Percentiles rank a stretch among this genome's conserved stretches.
Conservation (phyloP, 2,113 vertebrate genomes). For the Chlorodrepanis virens region DNA sequence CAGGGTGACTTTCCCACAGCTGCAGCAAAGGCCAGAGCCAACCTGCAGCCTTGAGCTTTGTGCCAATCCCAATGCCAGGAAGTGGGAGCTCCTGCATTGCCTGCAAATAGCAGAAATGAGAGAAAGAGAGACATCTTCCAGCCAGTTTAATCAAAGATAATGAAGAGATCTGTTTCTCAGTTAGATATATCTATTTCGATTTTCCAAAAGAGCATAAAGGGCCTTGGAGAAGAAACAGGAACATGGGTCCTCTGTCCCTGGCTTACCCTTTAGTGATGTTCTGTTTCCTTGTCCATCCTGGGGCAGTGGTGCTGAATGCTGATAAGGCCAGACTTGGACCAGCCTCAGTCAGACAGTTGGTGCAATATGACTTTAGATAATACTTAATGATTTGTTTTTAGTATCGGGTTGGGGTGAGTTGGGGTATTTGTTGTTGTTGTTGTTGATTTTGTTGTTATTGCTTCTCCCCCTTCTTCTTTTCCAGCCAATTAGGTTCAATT, state of each 20-base stretch:
- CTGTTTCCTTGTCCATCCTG: not conserved
- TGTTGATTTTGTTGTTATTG: slow-evolving; percentile 25
- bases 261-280: not conserved
- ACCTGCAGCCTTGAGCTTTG: not conserved
- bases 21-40: not conserved
- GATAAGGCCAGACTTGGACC: slow-evolving; percentile 46
- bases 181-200: not conserved
- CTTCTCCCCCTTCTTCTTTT: slow-evolving; percentile 36
- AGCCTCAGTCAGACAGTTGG: slow-evolving; percentile 43
- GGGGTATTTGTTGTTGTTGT: slow-evolving; percentile 36
- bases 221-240: not conserved
- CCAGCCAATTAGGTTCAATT: slow-evolving; percentile 53
- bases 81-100: not conserved
- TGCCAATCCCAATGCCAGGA: not conserved
- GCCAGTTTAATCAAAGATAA: not conserved
- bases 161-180: not conserved
- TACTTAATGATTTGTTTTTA: slow-evolving; percentile 49
- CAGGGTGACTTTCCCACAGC: not conserved
- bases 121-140: not conserved
- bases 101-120: not conserved
- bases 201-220: not conserved
- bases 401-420: not conserved
- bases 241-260: not conserved
- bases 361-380: slow-evolving; percentile 34
- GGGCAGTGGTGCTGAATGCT: slow-evolving; percentile 28